Percentiles rank a stretch among this genome's conserved stretches.
Evolutionary conservation across 2,113 vertebrate genomes (phyloP).

Genomic region (Vulpes ferrilata): DNA sequence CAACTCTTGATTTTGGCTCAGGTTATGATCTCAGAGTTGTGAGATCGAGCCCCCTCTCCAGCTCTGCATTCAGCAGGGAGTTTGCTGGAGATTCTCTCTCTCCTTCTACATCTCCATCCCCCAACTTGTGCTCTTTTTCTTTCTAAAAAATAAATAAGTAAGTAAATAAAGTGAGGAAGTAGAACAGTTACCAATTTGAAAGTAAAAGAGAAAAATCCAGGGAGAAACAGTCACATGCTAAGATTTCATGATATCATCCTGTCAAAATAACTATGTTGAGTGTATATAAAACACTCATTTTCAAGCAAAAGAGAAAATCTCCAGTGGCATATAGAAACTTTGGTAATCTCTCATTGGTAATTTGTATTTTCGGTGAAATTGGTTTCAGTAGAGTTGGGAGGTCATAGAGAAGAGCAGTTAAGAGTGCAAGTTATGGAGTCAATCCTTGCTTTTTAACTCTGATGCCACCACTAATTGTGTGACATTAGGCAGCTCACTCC

Average conservation of each 20-base stretch:
- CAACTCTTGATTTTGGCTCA: neutral
- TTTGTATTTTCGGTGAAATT: neutral
- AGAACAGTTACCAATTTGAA: slow-evolving; percentile 29
- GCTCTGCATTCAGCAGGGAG: neutral
- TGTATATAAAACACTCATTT: neutral
- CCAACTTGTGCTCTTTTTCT: neutral
- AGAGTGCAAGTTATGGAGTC: neutral
- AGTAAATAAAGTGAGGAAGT: neutral
- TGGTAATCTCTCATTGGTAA: neutral
- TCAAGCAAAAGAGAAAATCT: neutral
- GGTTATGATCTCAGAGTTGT: neutral
- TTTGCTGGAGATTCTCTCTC: neutral
- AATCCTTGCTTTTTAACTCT: neutral
- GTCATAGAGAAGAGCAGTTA: neutral
- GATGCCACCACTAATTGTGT: neutral
- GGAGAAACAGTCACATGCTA: neutral
- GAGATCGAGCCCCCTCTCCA: neutral
- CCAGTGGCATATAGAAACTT: neutral
- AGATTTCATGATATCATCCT: slow-evolving; percentile 10
- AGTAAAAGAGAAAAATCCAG: neutral
- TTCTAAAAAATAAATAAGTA: neutral
- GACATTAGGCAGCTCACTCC: neutral
- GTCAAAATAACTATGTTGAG: neutral
- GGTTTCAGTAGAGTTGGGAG: neutral
- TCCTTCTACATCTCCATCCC: neutral